Evolutionary conservation across 2,888 invertebrate species (phyloP).

Genomic region (Lamproptera curius): DNA sequence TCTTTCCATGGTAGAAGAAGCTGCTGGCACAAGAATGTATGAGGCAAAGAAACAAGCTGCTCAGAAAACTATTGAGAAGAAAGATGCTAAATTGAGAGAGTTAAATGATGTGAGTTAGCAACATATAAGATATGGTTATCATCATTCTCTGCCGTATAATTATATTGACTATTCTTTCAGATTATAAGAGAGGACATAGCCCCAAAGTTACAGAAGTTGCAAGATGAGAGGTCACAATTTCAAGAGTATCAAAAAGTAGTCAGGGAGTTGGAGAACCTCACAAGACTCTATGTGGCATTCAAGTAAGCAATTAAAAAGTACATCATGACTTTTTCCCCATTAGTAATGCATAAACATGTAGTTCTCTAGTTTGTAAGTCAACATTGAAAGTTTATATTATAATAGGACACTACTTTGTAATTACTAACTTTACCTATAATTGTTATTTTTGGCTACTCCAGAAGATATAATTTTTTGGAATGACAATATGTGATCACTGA

Average conservation of each 20-base stretch:
- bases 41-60: slow-evolving; percentile 94
- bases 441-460: too few species aligned
- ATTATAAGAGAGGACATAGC: slow-evolving; percentile 90
- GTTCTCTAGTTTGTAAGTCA: too few species aligned
- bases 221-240: slow-evolving; percentile 90
- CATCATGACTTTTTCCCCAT: too few species aligned
- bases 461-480: too few species aligned
- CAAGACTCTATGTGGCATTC: slow-evolving; percentile 85
- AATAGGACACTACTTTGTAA: too few species aligned
- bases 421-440: too few species aligned
- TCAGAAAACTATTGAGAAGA: slow-evolving; percentile 92
- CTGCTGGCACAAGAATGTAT: slow-evolving; percentile 98
- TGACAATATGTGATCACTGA: too few species aligned
- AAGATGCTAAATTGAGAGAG: slow-evolving; percentile 93
- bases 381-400: too few species aligned
- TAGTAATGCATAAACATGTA: too few species aligned
- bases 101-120: slow-evolving; percentile 82
- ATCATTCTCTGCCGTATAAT: neutral
- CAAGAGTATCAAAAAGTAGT: slow-evolving; percentile 92
- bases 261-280: slow-evolving; percentile 90
- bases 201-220: slow-evolving; percentile 92
- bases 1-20: slow-evolving; percentile 98
- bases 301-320: slow-evolving; percentile 66
- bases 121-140: too few species aligned
- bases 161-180: slow-evolving; percentile 42